A percentile compares a stretch with the other conserved stretches of the same genome.
These are phyloP conservation scores for Smutsia gigantea DNA, from an alignment of 2,797 vertebrate species.

Conservation along the genomic window DNA sequence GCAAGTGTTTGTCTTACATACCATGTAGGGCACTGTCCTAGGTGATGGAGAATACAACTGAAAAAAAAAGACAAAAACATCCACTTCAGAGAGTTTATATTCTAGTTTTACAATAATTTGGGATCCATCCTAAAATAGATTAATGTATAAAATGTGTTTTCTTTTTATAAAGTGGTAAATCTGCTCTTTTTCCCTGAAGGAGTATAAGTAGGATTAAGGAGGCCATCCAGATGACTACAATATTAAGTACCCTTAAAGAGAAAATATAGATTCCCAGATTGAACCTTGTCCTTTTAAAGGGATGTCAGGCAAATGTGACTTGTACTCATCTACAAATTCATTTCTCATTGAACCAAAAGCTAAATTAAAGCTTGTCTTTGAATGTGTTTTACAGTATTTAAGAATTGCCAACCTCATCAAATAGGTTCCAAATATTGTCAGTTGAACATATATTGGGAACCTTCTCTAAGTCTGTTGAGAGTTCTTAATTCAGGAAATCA, in stretches of 20 bases:
- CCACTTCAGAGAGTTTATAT: neutral
- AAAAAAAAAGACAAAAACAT: neutral
- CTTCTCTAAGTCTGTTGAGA: neutral
- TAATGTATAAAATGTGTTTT: slow-evolving; percentile 15
- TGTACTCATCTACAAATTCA: neutral
- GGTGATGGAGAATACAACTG: neutral
- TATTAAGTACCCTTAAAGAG: slow-evolving; percentile 31
- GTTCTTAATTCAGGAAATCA: slow-evolving; percentile 46
- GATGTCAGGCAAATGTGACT: slow-evolving; percentile 43
- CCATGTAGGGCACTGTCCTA: neutral
- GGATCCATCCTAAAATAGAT: slow-evolving; percentile 69
- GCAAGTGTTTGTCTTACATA: neutral
- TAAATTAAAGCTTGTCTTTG: slow-evolving; percentile 5
- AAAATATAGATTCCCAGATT: slow-evolving; percentile 48
- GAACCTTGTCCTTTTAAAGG: slow-evolving; percentile 24
- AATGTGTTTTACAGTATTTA: neutral
- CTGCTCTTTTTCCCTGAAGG: slow-evolving; percentile 48
- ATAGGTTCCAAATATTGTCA: neutral
- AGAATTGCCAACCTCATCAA: neutral
- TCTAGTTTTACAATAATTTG: slow-evolving; percentile 61
- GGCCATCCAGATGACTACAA: neutral
- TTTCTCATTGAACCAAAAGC: neutral
- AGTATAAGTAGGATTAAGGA: slow-evolving; percentile 55
- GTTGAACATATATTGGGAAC: neutral
- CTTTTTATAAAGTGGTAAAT: slow-evolving; percentile 35